These are phyloP conservation scores for Monopis laevigella DNA, from an alignment of 2,888 invertebrate species.

Conservation along the genomic window DNA sequence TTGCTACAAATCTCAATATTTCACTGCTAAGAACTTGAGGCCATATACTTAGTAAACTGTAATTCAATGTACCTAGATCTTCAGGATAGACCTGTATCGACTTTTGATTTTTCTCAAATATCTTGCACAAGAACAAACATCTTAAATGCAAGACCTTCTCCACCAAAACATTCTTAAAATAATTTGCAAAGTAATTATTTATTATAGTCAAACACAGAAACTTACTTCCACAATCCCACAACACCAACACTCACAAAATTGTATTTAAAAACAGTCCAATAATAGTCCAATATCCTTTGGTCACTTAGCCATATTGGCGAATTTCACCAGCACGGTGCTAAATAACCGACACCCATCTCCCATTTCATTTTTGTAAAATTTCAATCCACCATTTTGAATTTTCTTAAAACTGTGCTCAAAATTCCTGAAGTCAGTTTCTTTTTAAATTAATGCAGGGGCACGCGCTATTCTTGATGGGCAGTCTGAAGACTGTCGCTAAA, in stretches of 20 bases:
- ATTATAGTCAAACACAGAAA: no score
- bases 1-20: no score
- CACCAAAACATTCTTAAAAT: no score
- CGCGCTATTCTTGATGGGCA: conserved; percentile 10
- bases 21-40: no score
- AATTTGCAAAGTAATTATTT: no score
- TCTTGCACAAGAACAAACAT: no score
- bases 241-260: conserved; percentile 18
- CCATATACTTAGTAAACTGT: no score
- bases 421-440: background rate
- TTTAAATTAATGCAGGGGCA: background rate
- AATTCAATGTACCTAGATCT: no score
- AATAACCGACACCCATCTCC: conserved; percentile 35
- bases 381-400: conserved; percentile 42
- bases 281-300: conserved; percentile 19
- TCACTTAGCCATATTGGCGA: conserved; percentile 56
- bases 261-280: conserved; percentile 27
- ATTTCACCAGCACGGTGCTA: conserved; percentile 31
- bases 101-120: no score
- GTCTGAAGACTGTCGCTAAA: conserved; percentile 36
- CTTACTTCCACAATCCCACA: background rate
- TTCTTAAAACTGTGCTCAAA: background rate
- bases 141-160: no score
- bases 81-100: no score
- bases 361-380: conserved; percentile 27